Evolutionary conservation across 2,797 vertebrate species (phyloP).

Genomic region (Mormyrops attenuatus): DNA sequence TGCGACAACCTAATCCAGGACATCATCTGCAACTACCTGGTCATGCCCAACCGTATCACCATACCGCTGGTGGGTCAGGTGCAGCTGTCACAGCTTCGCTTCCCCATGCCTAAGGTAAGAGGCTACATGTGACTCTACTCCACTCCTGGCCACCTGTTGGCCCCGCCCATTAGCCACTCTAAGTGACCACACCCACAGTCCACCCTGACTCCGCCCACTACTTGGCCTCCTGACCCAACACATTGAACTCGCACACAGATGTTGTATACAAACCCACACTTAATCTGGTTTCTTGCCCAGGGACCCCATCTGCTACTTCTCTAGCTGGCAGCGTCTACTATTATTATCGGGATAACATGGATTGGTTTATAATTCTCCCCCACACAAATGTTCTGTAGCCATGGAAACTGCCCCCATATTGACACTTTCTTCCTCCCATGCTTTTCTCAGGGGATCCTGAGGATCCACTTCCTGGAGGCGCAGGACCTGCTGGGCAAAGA

Average conservation of each 20-base stretch:
- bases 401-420: background rate
- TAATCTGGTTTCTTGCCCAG: background rate
- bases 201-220: background rate
- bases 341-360: background rate
- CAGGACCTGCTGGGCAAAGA: conserved; percentile 86
- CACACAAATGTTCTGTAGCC: background rate
- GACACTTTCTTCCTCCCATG: background rate
- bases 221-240: background rate
- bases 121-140: background rate
- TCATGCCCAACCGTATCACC: conserved; percentile 85
- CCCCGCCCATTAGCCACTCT: background rate
- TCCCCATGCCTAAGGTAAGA: conserved; percentile 85
- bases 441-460: conserved; percentile 69
- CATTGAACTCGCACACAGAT: background rate
- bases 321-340: background rate
- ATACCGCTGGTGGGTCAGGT: conserved; percentile 83
- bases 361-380: background rate
- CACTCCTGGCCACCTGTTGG: background rate
- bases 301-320: background rate
- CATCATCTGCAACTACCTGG: conserved; percentile 82
- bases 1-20: conserved; percentile 87
- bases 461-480: conserved; percentile 88
- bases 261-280: background rate
- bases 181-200: background rate
- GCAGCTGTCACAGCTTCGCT: conserved; percentile 75